Evolutionary conservation across 2,113 vertebrate genomes (phyloP), one percentile per base, ranked within the genome.

Genomic region (Turdus rufiventris): DNA sequence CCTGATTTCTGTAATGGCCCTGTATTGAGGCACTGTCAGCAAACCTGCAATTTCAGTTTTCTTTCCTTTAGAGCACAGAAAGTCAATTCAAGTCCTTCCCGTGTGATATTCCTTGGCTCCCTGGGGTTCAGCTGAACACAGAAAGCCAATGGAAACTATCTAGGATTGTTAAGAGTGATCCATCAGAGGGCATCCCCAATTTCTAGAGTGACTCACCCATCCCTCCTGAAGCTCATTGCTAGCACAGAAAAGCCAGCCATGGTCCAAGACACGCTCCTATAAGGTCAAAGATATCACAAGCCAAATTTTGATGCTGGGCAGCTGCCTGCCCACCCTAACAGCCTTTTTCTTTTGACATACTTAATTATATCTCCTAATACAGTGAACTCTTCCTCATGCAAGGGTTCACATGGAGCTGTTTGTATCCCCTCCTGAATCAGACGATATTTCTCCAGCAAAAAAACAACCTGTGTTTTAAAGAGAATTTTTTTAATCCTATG

Each of bases 131-230:
- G 54, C 60, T 33, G 10, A 57, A 68, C 11, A 26, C 48, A 3
- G 18, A 70, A 42, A 88, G 54, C 78, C 67, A 76, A 34, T 43
- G 47, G 78, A 80, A 56, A 74, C 47, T 6, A 3, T 6, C 42
- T 21, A 12, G 25, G 19, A 18, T 25, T 2, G 7, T 31, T 66
- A 2, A 25, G 45, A 23, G 48, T 0, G 4, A 25, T 25, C 71
- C 62, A 36, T 26, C 34, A 29, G 40, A 72, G 89, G 75, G 82
- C 66, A 93, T 85, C 90, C 78, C 93, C 71, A 40, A 0, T 12
- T 79, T 72, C 91, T 85, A 72, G 14, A 48, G 24, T 75, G 67
- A 82, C 75, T 92, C 83, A 78, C 68, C 29, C 76, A 14, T 16
- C 51, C 7, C 54, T 81, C 77, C 36, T 5, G 63, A 51, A 58